Percentiles rank a stretch among this genome's conserved stretches.
These are phyloP conservation scores for Hetaerina titia DNA, from an alignment of 2,888 invertebrate species.

Conservation along the genomic window DNA sequence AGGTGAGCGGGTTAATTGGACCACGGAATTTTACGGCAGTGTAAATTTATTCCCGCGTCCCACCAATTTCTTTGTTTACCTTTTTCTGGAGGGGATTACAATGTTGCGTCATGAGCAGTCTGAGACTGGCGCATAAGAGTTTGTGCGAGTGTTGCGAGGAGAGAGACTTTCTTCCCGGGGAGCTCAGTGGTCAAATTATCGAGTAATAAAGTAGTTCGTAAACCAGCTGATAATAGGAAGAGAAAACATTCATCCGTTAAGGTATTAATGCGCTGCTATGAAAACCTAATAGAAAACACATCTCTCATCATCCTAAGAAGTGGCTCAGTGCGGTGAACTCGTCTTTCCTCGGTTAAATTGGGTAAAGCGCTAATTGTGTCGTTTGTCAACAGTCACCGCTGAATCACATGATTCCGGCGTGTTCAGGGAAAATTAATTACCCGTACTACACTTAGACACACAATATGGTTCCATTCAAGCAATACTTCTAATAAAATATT, in stretches of 20 bases:
- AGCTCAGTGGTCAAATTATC: not conserved
- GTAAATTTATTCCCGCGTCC: conserved; percentile 1
- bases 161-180: not conserved
- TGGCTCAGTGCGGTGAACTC: no score
- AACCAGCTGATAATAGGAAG: not conserved
- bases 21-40: conserved; percentile 27
- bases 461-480: no score
- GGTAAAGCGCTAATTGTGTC: no score
- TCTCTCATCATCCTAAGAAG: no score
- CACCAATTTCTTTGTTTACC: conserved; percentile 13
- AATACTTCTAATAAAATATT: no score
- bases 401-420: no score
- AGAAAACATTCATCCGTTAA: not conserved
- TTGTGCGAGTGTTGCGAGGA: not conserved
- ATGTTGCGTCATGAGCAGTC: not conserved
- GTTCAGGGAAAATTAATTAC: no score
- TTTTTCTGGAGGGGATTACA: not conserved
- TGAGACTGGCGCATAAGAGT: not conserved
- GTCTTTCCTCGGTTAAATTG: no score
- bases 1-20: conserved; percentile 39
- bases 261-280: no score
- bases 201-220: not conserved
- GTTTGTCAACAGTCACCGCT: no score
- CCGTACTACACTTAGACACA: no score
- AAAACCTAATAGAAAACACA: no score